Evolutionary conservation across 2,797 vertebrate species (phyloP).

Genomic region (Schizopygopsis malacanthus): DNA sequence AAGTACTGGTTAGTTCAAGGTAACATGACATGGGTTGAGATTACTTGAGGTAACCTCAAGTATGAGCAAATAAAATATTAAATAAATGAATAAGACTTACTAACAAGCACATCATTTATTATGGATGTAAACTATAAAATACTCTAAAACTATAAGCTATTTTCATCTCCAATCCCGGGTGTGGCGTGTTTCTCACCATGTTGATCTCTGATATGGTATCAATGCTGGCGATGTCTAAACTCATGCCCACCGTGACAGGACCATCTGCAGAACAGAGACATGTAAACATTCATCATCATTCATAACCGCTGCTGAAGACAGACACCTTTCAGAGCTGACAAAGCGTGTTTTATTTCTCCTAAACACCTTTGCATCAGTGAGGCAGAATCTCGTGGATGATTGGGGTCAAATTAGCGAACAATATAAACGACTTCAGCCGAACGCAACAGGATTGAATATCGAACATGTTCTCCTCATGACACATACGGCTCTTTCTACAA

Average conservation of each 20-base stretch:
- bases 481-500: background rate
- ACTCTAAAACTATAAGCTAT: no score
- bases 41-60: background rate
- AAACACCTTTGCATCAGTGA: background rate
- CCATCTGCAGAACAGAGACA: constrained; percentile 71
- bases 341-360: background rate
- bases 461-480: background rate
- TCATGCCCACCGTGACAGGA: constrained; percentile 89
- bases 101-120: background rate
- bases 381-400: background rate
- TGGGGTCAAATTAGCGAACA: background rate
- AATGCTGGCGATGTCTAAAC: constrained; percentile 91
- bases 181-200: constrained; percentile 78
- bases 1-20: no score
- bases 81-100: background rate
- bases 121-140: background rate
- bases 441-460: background rate
- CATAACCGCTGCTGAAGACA: background rate
- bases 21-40: no score
- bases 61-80: background rate
- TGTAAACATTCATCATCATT: background rate
- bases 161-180: background rate
- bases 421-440: background rate
- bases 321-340: background rate
- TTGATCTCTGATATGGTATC: constrained; percentile 94